A percentile compares a stretch with the other conserved stretches of the same genome.
Conservation (phyloP, 2,888 invertebrate genomes). For the Dione vanillae region DNA sequence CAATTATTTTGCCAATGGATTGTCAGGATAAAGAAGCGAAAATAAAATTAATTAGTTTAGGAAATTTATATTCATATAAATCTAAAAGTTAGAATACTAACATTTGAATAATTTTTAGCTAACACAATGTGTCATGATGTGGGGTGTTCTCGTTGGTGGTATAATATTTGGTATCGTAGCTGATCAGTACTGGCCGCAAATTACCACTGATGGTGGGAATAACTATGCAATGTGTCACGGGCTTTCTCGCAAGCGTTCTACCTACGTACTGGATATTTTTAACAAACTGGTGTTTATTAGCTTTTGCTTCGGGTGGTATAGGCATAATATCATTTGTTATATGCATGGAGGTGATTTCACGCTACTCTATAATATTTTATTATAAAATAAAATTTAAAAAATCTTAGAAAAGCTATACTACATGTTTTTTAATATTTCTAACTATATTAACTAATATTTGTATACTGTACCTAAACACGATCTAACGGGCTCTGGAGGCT, state of each 20-base stretch:
- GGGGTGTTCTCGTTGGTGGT: conserved; percentile 86
- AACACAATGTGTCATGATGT: conserved; percentile 86
- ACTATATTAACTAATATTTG: not conserved
- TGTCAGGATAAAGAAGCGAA: not conserved
- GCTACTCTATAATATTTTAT: not conserved
- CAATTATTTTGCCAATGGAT: too few relatives aligned
- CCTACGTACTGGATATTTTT: conserved; percentile 83
- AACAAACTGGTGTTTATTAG: conserved; percentile 81
- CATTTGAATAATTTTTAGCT: conserved; percentile 61
- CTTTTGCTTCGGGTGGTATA: conserved; percentile 86
- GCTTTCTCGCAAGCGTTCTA: conserved; percentile 79
- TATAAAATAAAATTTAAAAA: not conserved
- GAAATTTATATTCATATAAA: not conserved
- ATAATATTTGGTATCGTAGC: conserved; percentile 85
- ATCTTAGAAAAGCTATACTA: too few relatives aligned
- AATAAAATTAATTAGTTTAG: not conserved
- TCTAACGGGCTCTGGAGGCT: not conserved
- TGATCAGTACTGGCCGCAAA: conserved; percentile 86
- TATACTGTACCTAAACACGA: not conserved
- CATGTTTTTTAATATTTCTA: not conserved
- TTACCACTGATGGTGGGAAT: conserved; percentile 83
- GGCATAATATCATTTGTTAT: conserved; percentile 87
- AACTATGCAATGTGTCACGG: conserved; percentile 79
- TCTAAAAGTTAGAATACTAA: not conserved
- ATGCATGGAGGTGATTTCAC: conserved; percentile 81